Conservation (phyloP, 2,113 vertebrate species). For the Marmota flaviventris region DNA sequence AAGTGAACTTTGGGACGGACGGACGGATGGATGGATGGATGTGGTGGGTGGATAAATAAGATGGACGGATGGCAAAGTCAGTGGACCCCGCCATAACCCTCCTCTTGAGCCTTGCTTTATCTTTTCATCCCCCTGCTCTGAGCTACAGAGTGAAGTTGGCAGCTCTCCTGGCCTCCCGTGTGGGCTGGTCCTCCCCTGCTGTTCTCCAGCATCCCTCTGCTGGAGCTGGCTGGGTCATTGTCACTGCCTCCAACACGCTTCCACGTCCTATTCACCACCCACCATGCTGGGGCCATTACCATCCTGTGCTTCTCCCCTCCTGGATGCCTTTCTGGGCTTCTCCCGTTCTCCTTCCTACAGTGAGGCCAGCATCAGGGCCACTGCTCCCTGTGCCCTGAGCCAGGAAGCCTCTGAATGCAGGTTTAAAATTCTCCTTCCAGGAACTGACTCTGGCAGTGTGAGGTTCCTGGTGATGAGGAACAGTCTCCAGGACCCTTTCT, state of each 20-base stretch:
- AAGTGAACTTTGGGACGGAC: too few relatives aligned
- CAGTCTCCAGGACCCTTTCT: not conserved
- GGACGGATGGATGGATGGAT: too few relatives aligned
- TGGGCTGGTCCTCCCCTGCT: not conserved
- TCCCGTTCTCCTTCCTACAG: not conserved
- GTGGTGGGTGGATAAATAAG: too few relatives aligned
- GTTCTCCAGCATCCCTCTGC: not conserved
- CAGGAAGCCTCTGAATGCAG: not conserved
- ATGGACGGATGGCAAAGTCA: not conserved
- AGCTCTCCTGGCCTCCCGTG: not conserved
- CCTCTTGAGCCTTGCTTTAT: not conserved
- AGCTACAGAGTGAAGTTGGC: not conserved
- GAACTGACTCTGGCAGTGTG: not conserved
- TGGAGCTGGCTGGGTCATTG: not conserved
- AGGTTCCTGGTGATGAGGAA: not conserved
- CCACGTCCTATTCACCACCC: not conserved
- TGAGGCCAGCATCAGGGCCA: not conserved
- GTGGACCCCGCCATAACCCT: not conserved
- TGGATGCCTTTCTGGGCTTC: not conserved
- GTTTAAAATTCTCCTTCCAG: not conserved
- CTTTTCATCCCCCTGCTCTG: not conserved
- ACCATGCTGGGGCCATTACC: fast-evolving
- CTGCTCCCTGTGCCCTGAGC: not conserved
- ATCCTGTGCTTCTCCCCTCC: not conserved
- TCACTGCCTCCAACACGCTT: not conserved